phyloP scores from a whole-genome alignment of 2,113 vertebrate genomes.

The Pao palembangensis region DNA sequence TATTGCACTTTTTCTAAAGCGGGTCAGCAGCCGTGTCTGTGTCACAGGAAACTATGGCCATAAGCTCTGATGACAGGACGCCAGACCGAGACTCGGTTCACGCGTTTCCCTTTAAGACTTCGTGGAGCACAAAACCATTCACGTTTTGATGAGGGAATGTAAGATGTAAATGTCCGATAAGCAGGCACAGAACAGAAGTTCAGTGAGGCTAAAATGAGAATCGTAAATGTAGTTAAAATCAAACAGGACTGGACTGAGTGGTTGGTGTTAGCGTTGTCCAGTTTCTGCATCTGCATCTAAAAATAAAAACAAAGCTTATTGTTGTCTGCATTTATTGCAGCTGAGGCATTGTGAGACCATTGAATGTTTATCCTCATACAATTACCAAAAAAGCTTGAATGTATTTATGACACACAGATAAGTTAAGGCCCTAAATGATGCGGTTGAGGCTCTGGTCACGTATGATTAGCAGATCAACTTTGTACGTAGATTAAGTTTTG shows the following conservation, averaged over 20 bases:
- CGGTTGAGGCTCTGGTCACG: too few species aligned
- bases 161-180: too few species aligned
- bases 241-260: too few species aligned
- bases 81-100: background rate
- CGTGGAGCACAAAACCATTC: background rate
- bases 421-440: background rate
- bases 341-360: too few species aligned
- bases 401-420: background rate
- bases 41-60: conserved; percentile 20
- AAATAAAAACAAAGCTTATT: background rate
- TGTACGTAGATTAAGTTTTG: too few species aligned
- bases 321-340: too few species aligned
- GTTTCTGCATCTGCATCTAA: background rate
- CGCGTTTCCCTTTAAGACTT: conserved; percentile 27
- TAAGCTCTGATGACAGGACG: background rate
- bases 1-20: conserved; percentile 31
- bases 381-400: background rate
- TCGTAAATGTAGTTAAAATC: too few species aligned
- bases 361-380: too few species aligned
- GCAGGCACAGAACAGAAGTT: too few species aligned
- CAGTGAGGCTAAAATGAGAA: too few species aligned
- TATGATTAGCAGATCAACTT: too few species aligned
- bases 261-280: background rate
- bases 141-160: background rate
- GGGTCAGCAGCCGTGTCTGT: background rate